Evolutionary conservation across 2,113 vertebrate species (phyloP).

Genomic region (Elanoides forficatus): DNA sequence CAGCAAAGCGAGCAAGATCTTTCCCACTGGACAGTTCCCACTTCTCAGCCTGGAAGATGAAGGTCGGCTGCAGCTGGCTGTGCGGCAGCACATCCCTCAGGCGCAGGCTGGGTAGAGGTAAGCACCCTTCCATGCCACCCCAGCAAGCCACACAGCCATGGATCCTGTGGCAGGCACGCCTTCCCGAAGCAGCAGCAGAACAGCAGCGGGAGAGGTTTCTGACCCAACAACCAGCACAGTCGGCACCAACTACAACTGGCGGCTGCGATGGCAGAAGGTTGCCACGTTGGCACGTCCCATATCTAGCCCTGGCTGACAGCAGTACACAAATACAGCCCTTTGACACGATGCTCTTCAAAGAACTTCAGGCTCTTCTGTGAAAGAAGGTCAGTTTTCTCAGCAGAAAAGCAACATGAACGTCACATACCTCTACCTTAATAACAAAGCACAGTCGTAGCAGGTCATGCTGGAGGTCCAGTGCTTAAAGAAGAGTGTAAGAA

Average conservation of each 20-base stretch:
- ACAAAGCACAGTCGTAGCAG: background rate
- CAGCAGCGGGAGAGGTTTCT: background rate
- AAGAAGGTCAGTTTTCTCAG: background rate
- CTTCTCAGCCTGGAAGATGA: background rate
- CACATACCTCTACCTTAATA: accelerated
- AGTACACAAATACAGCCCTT: background rate
- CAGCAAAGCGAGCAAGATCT: background rate
- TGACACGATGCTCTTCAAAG: background rate
- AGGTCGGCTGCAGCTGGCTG: background rate
- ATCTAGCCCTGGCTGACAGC: background rate
- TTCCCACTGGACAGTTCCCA: background rate
- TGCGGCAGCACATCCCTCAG: background rate
- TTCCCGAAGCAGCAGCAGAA: background rate
- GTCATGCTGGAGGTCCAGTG: background rate
- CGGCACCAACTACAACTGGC: background rate
- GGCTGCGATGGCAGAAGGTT: background rate
- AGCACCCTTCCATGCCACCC: background rate
- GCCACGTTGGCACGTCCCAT: accelerated
- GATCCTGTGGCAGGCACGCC: background rate
- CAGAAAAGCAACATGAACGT: background rate
- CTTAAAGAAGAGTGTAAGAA: background rate
- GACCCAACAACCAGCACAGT: background rate
- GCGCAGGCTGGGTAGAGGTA: background rate
- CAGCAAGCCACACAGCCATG: background rate
- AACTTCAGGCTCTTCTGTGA: background rate